Conservation (phyloP, 2,113 vertebrate genomes). For the Bujurquina vittata region DNA sequence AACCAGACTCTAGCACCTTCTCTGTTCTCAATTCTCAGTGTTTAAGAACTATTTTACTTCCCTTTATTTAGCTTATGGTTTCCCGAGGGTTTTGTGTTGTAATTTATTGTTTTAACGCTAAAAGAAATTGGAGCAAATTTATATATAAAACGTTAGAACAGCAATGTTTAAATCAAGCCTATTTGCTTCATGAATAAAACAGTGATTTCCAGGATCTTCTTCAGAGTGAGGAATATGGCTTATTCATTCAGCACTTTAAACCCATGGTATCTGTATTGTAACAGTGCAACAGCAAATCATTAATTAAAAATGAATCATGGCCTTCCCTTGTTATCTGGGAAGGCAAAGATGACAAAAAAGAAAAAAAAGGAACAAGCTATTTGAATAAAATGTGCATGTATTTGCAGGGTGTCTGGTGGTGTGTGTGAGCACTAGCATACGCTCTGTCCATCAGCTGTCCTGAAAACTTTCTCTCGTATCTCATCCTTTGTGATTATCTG, state of each 20-base stretch:
- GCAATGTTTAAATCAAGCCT: too few species aligned
- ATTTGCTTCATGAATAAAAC: neutral
- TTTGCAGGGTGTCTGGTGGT: neutral
- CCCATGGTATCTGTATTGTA: neutral
- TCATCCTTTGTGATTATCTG: slow-evolving; percentile 40
- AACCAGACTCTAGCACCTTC: neutral
- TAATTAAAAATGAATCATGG: neutral
- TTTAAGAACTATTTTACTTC: neutral
- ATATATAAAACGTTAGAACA: neutral
- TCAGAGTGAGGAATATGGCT: neutral
- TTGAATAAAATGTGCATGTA: neutral
- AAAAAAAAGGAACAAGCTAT: neutral
- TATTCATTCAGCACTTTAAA: neutral
- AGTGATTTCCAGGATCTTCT: neutral
- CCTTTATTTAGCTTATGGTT: neutral
- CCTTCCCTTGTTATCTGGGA: neutral
- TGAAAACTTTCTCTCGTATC: slow-evolving; percentile 16
- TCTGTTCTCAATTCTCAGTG: neutral
- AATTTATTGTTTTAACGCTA: neutral
- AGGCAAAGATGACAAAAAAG: neutral
- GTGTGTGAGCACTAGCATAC: neutral
- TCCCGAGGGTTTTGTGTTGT: neutral
- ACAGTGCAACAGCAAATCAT: neutral
- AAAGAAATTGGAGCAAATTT: neutral
- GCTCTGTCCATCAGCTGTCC: slow-evolving; percentile 22